Evolutionary conservation across 2,888 invertebrate species (phyloP).

Genomic region (Chromoteleia sp.): DNA sequence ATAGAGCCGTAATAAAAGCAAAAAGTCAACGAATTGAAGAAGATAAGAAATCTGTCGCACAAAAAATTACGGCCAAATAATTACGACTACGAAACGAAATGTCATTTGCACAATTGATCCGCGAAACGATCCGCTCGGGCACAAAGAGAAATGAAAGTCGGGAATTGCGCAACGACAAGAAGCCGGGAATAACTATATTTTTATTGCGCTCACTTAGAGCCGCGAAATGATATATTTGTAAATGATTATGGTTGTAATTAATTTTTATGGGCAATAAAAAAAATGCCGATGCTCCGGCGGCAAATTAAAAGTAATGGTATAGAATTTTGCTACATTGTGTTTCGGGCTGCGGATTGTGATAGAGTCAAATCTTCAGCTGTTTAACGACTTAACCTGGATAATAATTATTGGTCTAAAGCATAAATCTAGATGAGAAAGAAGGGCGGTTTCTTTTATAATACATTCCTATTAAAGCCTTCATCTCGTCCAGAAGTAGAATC

Average conservation of each 20-base stretch:
- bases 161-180: slow-evolving; percentile 13
- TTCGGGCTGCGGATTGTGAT: slow-evolving; percentile 26
- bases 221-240: slow-evolving; percentile 25
- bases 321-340: slow-evolving; percentile 42
- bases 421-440: slow-evolving; percentile 68
- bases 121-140: slow-evolving; percentile 8
- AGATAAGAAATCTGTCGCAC: slow-evolving; percentile 59
- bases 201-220: neutral
- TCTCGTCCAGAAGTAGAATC: slow-evolving; percentile 20
- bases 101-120: slow-evolving; percentile 54
- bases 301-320: slow-evolving; percentile 49
- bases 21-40: slow-evolving; percentile 35
- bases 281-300: slow-evolving; percentile 23
- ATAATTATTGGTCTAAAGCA: slow-evolving; percentile 64
- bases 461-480: slow-evolving; percentile 69
- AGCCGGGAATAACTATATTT: slow-evolving; percentile 17
- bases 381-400: slow-evolving; percentile 55
- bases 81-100: slow-evolving; percentile 43
- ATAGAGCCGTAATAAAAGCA: slow-evolving; percentile 57
- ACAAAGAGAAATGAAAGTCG: slow-evolving; percentile 42
- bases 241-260: slow-evolving; percentile 37
- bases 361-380: slow-evolving; percentile 58
- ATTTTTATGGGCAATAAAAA: slow-evolving; percentile 45
- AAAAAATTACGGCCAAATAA: slow-evolving; percentile 44
- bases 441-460: slow-evolving; percentile 65